Conservation (phyloP, 2,888 invertebrate genomes). For the Luperina nickerlii region DNA sequence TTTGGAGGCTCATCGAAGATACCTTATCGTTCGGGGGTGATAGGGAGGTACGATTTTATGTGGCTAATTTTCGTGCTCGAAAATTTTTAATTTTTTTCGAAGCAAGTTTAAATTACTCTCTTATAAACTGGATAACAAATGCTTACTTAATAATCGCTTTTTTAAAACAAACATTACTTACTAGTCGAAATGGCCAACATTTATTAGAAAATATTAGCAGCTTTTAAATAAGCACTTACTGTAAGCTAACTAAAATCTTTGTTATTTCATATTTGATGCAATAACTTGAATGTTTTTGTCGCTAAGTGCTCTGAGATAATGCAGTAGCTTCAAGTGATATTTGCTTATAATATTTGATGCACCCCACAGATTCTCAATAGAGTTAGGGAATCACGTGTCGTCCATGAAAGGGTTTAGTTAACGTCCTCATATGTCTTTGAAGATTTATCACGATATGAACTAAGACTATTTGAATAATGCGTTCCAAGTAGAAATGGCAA, state of each 20-base stretch:
- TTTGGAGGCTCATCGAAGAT: slow-evolving; percentile 54
- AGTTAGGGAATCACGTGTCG: neutral
- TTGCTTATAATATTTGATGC: slow-evolving; percentile 6
- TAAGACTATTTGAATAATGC: neutral
- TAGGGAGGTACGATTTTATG: slow-evolving; percentile 37
- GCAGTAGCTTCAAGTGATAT: slow-evolving; percentile 1
- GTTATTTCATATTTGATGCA: neutral
- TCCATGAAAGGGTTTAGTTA: neutral
- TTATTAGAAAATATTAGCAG: neutral
- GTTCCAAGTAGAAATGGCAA: neutral
- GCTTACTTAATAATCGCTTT: neutral
- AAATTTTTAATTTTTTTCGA: neutral
- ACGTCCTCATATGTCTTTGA: neutral
- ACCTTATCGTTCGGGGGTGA: slow-evolving; percentile 52
- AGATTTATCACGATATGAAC: neutral
- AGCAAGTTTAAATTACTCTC: neutral
- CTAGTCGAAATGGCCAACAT: neutral
- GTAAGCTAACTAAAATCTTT: neutral
- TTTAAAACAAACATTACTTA: neutral
- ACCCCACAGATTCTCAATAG: slow-evolving; percentile 6
- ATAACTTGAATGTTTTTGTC: neutral
- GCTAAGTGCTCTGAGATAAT: slow-evolving; percentile 12
- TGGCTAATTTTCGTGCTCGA: slow-evolving; percentile 13
- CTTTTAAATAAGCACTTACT: neutral
- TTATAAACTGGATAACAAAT: neutral